Conservation (phyloP, 1,140 invertebrate species). For the Cyrtorhinus lividipennis region DNA sequence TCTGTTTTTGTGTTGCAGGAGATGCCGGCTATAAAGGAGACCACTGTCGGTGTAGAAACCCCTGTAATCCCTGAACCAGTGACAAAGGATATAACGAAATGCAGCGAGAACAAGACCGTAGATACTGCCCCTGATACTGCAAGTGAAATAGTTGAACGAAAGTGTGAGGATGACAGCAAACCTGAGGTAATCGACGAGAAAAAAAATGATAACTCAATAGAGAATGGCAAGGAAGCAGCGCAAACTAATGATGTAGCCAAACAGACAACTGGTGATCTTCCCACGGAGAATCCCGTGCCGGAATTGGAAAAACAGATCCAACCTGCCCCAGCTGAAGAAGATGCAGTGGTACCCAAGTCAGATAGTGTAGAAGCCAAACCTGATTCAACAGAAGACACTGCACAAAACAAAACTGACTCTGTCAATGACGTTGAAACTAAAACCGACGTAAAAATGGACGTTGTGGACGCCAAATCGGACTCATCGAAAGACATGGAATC, state of each 20-base stretch:
- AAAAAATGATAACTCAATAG: not conserved
- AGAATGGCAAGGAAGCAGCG: not conserved
- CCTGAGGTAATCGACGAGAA: not conserved
- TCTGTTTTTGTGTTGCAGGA: not conserved
- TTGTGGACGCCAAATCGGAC: not conserved
- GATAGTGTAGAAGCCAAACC: not conserved
- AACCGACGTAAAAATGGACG: not conserved
- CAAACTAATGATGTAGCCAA: not conserved
- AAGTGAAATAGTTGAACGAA: not conserved
- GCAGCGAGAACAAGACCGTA: not conserved
- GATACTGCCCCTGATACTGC: not conserved
- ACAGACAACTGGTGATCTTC: not conserved
- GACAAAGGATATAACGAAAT: not conserved
- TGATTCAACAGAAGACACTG: not conserved
- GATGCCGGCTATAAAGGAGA: slow-evolving; percentile 18
- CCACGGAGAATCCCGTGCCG: no score
- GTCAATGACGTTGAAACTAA: not conserved
- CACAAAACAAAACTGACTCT: not conserved
- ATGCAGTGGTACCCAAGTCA: no score
- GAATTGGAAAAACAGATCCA: not conserved
- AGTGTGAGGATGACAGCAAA: not conserved
- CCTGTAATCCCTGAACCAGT: not conserved
- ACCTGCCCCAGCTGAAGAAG: not conserved
- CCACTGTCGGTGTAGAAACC: not conserved
- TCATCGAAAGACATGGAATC: not conserved